Percentiles rank a stretch among this genome's conserved stretches.
Conservation (phyloP, 2,888 invertebrate species). For the Alloscopus bannaensis region DNA sequence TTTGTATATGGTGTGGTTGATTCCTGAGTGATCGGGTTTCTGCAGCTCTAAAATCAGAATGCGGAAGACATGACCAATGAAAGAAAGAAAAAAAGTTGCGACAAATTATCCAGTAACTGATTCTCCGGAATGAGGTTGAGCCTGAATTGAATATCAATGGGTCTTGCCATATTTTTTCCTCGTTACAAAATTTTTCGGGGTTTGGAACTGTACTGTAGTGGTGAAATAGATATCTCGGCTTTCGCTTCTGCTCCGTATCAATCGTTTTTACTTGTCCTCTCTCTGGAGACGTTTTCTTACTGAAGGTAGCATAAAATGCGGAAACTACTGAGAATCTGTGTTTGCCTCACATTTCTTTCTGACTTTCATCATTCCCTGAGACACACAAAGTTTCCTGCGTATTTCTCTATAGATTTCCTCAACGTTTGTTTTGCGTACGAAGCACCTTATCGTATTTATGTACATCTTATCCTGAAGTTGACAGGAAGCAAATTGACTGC, state of each 20-base stretch:
- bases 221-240: too few relatives aligned
- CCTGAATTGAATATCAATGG: conserved; percentile 60
- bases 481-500: conserved; percentile 61
- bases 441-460: conserved; percentile 13
- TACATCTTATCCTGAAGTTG: conserved; percentile 40
- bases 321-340: too few relatives aligned
- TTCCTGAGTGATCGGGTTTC: conserved; percentile 52
- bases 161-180: conserved; percentile 37
- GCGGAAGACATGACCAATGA: conserved; percentile 56
- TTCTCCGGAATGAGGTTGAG: conserved; percentile 62
- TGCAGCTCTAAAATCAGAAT: conserved; percentile 44
- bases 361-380: too few relatives aligned
- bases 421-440: too few relatives aligned
- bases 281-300: too few relatives aligned
- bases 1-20: conserved; percentile 10
- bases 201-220: too few relatives aligned
- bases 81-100: conserved; percentile 50
- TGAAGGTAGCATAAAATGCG: too few relatives aligned
- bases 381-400: too few relatives aligned
- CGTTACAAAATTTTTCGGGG: conserved; percentile 17
- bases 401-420: too few relatives aligned
- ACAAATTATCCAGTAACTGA: conserved; percentile 65
- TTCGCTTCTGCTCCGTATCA: too few relatives aligned
- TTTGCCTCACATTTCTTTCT: too few relatives aligned
- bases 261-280: too few relatives aligned